phyloP scores from a whole-genome alignment of 2,888 invertebrate species.

The Sinopyrophorus schimmeli region DNA sequence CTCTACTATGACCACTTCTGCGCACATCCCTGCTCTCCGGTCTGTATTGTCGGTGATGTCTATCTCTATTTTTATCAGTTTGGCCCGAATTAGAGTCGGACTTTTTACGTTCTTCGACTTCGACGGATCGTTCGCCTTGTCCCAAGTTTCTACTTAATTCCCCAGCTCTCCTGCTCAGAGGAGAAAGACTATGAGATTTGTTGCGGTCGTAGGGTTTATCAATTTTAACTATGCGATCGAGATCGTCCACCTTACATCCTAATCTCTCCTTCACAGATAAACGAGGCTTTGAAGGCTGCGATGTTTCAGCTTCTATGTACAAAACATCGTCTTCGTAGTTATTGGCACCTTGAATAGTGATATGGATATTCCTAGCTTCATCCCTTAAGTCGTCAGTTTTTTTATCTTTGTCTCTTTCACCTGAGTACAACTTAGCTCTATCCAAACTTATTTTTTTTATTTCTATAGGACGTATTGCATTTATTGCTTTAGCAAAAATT shows the following conservation, averaged over 20 bases:
- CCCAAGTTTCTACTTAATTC: conserved; percentile 51
- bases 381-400: conserved; percentile 36
- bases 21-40: conserved; percentile 39
- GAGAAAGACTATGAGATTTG: conserved; percentile 58
- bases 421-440: conserved; percentile 67
- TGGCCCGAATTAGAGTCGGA: conserved; percentile 42
- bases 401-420: conserved; percentile 51
- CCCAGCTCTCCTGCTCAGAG: conserved; percentile 53
- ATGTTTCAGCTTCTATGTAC: conserved; percentile 28
- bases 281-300: conserved; percentile 57
- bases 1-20: conserved; percentile 48
- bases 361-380: conserved; percentile 59
- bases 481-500: conserved; percentile 86
- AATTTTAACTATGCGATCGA: conserved; percentile 58
- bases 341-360: conserved; percentile 57
- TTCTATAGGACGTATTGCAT: conserved; percentile 75
- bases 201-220: conserved; percentile 56
- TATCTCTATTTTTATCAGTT: conserved; percentile 42
- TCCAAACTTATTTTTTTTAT: conserved; percentile 74
- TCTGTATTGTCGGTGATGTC: conserved; percentile 25
- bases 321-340: conserved; percentile 48
- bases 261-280: conserved; percentile 79
- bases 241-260: conserved; percentile 73
- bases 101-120: conserved; percentile 42
- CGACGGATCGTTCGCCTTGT: conserved; percentile 51